These are phyloP conservation scores for Perodicticus potto DNA, from an alignment of 2,797 vertebrate genomes.

Conservation along the genomic window DNA sequence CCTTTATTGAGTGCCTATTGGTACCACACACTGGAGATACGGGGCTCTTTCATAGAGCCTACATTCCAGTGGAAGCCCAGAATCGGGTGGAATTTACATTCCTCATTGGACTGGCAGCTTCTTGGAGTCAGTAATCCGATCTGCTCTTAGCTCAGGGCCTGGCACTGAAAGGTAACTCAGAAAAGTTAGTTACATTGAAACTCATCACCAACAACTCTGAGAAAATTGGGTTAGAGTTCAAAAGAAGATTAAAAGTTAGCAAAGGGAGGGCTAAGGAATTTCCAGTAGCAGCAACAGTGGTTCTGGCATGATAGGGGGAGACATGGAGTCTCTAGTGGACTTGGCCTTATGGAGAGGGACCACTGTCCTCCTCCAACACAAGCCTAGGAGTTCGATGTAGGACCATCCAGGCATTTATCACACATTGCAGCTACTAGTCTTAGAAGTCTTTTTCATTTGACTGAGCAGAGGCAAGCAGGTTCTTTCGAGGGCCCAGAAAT, in stretches of 20 bases:
- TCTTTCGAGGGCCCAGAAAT: slow-evolving; percentile 2
- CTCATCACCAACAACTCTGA: neutral
- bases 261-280: neutral
- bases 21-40: neutral
- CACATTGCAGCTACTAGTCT: neutral
- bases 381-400: neutral
- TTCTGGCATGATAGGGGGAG: neutral
- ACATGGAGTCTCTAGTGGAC: neutral
- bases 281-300: neutral
- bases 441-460: neutral
- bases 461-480: neutral
- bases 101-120: neutral
- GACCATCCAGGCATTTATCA: neutral
- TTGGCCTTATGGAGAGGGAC: neutral
- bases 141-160: neutral
- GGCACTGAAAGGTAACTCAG: neutral
- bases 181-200: slow-evolving; percentile 40
- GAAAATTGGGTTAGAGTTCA: slow-evolving; percentile 32
- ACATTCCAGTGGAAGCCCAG: neutral
- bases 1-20: neutral
- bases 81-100: neutral
- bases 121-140: neutral
- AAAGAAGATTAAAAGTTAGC: slow-evolving; percentile 46
- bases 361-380: neutral
- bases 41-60: neutral